phyloP scores from a whole-genome alignment of 2,888 invertebrate genomes.

The Synergus laeviventris region DNA sequence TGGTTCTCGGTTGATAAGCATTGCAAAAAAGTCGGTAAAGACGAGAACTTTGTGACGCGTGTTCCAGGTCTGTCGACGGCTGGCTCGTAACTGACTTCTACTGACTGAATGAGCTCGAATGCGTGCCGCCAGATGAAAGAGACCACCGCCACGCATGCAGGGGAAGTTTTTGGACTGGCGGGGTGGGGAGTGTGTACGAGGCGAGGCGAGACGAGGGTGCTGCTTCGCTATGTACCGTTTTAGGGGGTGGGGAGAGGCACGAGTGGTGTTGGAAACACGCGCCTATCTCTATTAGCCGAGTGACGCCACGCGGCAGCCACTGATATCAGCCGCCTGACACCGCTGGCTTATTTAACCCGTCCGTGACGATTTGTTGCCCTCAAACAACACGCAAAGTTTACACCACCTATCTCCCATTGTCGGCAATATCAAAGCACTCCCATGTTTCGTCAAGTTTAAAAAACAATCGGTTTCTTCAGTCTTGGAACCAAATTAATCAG shows the following conservation, averaged over 20 bases:
- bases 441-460: neutral
- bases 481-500: neutral
- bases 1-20: constrained; percentile 7
- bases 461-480: neutral
- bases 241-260: constrained; percentile 54
- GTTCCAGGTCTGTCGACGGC: constrained; percentile 72
- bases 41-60: constrained; percentile 39
- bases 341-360: constrained; percentile 65
- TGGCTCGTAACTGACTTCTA: constrained; percentile 74
- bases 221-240: constrained; percentile 52
- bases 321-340: constrained; percentile 57
- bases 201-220: constrained; percentile 57
- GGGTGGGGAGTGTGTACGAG: constrained; percentile 73
- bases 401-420: constrained; percentile 52
- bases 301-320: constrained; percentile 65
- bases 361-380: constrained; percentile 63
- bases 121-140: constrained; percentile 73
- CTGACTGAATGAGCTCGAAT: constrained; percentile 72
- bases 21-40: constrained; percentile 20
- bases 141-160: constrained; percentile 73
- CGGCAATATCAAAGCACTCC: constrained; percentile 62
- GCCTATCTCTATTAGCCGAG: constrained; percentile 74
- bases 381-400: constrained; percentile 58
- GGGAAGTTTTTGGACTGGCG: constrained; percentile 72
- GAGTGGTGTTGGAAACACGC: constrained; percentile 67